Conservation (phyloP, 2,888 invertebrate genomes). For the Cataglyphis livida region DNA sequence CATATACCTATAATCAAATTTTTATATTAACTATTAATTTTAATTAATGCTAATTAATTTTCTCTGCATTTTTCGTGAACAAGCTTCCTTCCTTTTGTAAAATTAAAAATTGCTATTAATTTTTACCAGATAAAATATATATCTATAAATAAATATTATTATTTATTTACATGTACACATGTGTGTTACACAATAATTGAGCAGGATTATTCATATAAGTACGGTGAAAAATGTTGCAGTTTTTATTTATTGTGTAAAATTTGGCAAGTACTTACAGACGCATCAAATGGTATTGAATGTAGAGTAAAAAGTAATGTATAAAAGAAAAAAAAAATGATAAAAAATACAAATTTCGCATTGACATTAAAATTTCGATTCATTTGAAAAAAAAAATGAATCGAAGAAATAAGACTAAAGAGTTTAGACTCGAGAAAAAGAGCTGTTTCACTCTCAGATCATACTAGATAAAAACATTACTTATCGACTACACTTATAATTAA, state of each 20-base stretch:
- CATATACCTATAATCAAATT: background rate
- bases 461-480: background rate
- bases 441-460: background rate
- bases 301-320: constrained; percentile 7
- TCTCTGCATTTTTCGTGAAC: background rate
- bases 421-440: background rate
- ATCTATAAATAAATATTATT: constrained; percentile 11
- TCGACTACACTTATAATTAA: constrained; percentile 1
- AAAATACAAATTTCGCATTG: background rate
- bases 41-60: constrained; percentile 18
- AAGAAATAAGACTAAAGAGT: background rate
- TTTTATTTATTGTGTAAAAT: constrained; percentile 64
- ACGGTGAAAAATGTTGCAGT: constrained; percentile 50
- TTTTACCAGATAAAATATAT: constrained; percentile 4
- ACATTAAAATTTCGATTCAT: background rate
- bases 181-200: constrained; percentile 13
- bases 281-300: constrained; percentile 20
- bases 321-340: background rate
- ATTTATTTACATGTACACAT: background rate
- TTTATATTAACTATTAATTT: background rate
- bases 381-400: background rate
- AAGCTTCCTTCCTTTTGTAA: background rate
- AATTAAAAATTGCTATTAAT: background rate
- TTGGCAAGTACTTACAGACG: constrained; percentile 66
- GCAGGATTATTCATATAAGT: constrained; percentile 28